Evolutionary conservation across 2,888 invertebrate species (phyloP).

Genomic region (Drosophila differens): DNA sequence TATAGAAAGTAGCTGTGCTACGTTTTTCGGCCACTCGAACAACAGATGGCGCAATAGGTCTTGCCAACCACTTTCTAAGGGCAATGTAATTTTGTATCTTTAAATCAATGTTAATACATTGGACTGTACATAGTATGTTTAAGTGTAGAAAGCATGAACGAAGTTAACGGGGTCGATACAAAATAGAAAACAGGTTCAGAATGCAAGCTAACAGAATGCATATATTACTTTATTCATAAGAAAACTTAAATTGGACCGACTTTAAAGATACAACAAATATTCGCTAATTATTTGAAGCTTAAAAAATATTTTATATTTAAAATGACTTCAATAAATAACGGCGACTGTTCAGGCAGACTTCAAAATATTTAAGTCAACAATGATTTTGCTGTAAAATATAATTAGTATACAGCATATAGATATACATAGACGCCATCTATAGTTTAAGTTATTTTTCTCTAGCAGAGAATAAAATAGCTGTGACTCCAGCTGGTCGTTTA

Average conservation of each 20-base stretch:
- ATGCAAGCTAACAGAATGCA: neutral
- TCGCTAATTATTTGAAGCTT: neutral
- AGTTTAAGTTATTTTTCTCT: neutral
- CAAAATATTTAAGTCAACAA: neutral
- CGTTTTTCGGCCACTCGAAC: neutral
- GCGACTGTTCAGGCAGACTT: neutral
- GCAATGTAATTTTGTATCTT: neutral
- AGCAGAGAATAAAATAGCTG: neutral
- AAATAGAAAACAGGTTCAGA: neutral
- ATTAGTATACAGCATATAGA: neutral
- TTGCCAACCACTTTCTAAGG: neutral
- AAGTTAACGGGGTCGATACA: neutral
- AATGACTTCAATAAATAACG: neutral
- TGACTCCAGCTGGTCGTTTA: neutral
- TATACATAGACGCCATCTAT: neutral
- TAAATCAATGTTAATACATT: neutral
- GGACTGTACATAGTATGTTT: neutral
- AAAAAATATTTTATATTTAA: neutral
- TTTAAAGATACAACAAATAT: neutral
- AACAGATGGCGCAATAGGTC: slow-evolving; percentile 28
- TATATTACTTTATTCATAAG: neutral
- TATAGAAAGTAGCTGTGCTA: neutral
- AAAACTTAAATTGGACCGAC: neutral
- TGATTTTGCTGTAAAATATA: neutral
- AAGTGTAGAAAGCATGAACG: neutral